Base-by-base conservation (phyloP, 2,113 vertebrate genomes). In the Indicator maculatus region DNA sequence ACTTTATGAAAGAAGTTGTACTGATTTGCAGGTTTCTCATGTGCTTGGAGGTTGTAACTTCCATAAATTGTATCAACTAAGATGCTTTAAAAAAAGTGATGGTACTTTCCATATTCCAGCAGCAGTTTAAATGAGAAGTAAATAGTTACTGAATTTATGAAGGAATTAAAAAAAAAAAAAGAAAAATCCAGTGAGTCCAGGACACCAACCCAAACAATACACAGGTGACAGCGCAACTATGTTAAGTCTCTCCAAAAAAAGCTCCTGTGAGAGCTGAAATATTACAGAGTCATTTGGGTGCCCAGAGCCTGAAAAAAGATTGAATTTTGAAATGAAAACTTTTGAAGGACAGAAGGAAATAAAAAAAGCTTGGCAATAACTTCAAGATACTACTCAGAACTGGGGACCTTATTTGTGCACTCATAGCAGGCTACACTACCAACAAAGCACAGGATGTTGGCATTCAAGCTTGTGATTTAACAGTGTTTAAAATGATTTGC, bases 361-460 rank as follows among this genome's bases (percentile, higher is more conserved):
- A 8, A 28, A 23, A 23, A 38, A 83, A 77, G 26, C 19, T 81
- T 78, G 28, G 20, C 60, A 83, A 45, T 27, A 83, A 41, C 30
- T 61, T 76, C 36, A 63, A 81, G 65, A 73, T 38, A 11, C 30
- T 74, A 26, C 45, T 39, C 39, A 65, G 73, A 81, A 72, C 8
- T 17, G 10, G 12, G 9, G 39, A 83, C 38, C 41, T 72, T n/a
- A 52, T 80, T n/a, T 20, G 31, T 14, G 11, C 44, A 53, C 33
- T 83, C 33, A 45, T 77, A 36, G n/a, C 17, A 47, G 56, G 36
- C 73, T 44, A 61, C 39, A 58, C 26, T 6, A 26, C 28, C n/a
- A 83, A 33, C 52, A 39, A 0, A 64, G 41, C 8, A 66, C 0
- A 47, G 7, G 12, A 83, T 19, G 16, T 2, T 38, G 23, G 24